Evolutionary conservation across 2,888 invertebrate genomes (phyloP).

Genomic region (Itoplectis maculator): DNA sequence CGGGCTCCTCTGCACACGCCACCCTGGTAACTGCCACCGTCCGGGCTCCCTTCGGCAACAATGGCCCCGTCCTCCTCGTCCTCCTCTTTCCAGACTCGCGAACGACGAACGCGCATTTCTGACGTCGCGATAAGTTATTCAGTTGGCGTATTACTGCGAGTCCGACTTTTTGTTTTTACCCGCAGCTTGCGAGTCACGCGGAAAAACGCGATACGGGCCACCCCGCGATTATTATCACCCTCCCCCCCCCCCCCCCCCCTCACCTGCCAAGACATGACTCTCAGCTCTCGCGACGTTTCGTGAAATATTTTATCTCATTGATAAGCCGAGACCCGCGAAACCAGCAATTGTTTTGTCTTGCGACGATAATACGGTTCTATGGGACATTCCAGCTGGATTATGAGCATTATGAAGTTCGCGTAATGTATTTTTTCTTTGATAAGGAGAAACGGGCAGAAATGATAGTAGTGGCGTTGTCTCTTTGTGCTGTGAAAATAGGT

Average conservation of each 20-base stretch:
- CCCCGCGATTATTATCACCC: background rate
- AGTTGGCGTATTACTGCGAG: slow-evolving; percentile 8
- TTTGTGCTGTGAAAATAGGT: background rate
- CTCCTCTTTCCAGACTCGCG: background rate
- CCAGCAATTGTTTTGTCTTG: background rate
- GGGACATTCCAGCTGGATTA: background rate
- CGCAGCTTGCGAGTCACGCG: background rate
- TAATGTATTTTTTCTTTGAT: background rate
- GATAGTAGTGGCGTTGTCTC: background rate
- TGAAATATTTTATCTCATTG: slow-evolving; percentile 1
- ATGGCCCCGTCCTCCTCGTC: background rate
- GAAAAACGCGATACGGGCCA: background rate
- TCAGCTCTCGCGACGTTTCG: background rate
- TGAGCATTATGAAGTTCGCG: background rate
- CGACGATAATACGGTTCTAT: background rate
- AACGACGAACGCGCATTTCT: background rate
- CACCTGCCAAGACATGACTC: background rate
- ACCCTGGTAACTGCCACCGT: background rate
- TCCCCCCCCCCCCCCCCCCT: too few species aligned
- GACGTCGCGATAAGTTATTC: slow-evolving; percentile 21
- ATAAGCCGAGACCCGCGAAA: background rate
- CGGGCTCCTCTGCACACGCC: background rate
- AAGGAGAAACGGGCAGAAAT: background rate
- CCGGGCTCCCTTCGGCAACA: slow-evolving; percentile 19
- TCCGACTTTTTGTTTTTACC: background rate